These are phyloP conservation scores for Stratiomys singularior DNA, from an alignment of 2,888 invertebrate species.

Conservation along the genomic window DNA sequence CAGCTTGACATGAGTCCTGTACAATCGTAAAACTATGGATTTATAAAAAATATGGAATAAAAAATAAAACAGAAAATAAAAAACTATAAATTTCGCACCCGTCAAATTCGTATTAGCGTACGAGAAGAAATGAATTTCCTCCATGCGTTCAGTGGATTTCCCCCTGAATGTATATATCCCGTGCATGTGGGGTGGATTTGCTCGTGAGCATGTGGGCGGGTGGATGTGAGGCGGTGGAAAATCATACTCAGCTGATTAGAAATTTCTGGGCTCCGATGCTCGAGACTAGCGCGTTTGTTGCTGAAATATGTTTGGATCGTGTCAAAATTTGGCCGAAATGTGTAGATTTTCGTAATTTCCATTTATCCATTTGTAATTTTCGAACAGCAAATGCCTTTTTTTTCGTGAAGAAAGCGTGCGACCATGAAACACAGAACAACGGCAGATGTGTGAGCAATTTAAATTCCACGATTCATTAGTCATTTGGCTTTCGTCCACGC, in stretches of 20 bases:
- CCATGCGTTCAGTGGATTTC: neutral
- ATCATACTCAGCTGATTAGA: neutral
- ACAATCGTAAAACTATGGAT: no score
- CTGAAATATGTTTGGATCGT: neutral
- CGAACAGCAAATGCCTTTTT: neutral
- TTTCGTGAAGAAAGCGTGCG: neutral
- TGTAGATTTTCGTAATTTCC: neutral
- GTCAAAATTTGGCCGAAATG: neutral
- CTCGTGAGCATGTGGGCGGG: no score
- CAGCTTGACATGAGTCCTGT: no score
- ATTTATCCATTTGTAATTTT: neutral
- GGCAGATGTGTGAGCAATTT: conserved; percentile 42
- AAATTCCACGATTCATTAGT: conserved; percentile 41
- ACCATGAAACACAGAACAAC: neutral
- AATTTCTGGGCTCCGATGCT: neutral
- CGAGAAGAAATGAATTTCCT: neutral
- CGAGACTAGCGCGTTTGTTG: neutral
- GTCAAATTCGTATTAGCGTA: neutral
- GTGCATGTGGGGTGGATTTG: neutral
- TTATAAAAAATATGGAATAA: no score
- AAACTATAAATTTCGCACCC: neutral
- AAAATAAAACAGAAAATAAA: no score
- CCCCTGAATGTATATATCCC: neutral
- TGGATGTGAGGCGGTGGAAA: no score
- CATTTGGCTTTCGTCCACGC: conserved; percentile 30